These are phyloP conservation scores for Acrobeloides nanus DNA, from an alignment of 2,888 invertebrate genomes.

Conservation along the genomic window DNA sequence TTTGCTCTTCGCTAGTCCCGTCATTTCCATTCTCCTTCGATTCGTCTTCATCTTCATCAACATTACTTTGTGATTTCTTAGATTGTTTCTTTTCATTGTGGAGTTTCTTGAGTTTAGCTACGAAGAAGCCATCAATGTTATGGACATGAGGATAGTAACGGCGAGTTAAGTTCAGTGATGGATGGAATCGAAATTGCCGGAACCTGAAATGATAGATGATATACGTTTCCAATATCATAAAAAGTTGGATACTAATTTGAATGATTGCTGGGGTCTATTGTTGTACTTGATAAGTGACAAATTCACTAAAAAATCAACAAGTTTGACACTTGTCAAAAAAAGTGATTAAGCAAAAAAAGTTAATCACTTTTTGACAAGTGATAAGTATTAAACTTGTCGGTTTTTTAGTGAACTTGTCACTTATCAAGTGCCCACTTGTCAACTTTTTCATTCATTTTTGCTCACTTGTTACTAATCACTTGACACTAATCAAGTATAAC, in stretches of 20 bases:
- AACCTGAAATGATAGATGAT: conserved; percentile 51
- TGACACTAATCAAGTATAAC: no score
- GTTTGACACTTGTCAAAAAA: background rate
- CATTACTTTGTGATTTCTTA: background rate
- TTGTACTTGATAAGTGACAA: no score
- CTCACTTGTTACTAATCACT: no score
- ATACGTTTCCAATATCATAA: background rate
- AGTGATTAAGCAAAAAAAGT: conserved; percentile 4
- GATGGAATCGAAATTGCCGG: conserved; percentile 69
- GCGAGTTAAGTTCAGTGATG: conserved; percentile 75
- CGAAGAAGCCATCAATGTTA: conserved; percentile 98
- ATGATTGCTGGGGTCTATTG: background rate
- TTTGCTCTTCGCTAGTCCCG: background rate
- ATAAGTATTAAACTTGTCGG: no score
- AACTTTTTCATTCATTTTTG: no score
- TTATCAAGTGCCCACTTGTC: no score
- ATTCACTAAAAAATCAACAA: no score
- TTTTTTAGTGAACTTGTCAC: no score
- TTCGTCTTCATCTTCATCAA: conserved; percentile 7
- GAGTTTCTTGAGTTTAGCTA: conserved; percentile 93
- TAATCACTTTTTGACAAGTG: no score
- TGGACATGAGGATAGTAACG: conserved; percentile 95
- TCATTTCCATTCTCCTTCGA: conserved; percentile 2
- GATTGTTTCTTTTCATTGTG: conserved; percentile 62
- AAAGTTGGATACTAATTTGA: background rate